Base-by-base conservation (phyloP, 64 coral and sea anemone species). In the Trachythela sp. region DNA sequence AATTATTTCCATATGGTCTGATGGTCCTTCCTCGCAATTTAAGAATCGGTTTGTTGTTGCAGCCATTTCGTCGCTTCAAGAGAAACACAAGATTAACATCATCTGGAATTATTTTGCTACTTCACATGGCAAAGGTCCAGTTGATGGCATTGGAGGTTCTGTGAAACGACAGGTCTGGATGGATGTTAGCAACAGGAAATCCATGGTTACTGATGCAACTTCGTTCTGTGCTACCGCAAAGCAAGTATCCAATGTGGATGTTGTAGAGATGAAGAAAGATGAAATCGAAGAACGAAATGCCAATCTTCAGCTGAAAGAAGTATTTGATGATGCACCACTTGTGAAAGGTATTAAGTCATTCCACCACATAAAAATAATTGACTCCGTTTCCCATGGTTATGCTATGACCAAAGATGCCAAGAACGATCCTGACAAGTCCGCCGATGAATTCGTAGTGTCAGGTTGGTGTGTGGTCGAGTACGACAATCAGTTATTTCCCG, bases 1-100 rank as follows among this genome's bases (percentile, higher is more conserved):
- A 91, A 85, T 83, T 26, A 67, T 91, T 32, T 86, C 83, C 60
- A 60, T 75, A 70, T 85, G 83, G 83, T 91, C 89, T 86, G 89
- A 91, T 91, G 83, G 89, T 70, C 89, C 83, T 86, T 86, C 38
- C 29, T 91, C 84, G 24, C 89, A 86, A 27, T 94, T 94, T 77
- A 88, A 90, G 89, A 90, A 85, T 70, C 59, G 86, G 36, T 84
- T 94, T 83, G 86, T 94, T 70, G 41, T 64, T 84, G 52, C 64
- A 83, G 87, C 88, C 36, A 84, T 94, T 58, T 90, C 1, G 85
- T 24, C 83, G 43, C 89, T 90, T 90, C 54, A 94, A 84, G 84
- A 83, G 40, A 90, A 80, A 84, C 88, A 94, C 24, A n/a, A n/a
- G n/a, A n/a, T n/a, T n/a, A n/a, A n/a, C n/a, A n/a, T n/a, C n/a